Percentiles rank a stretch among this genome's conserved stretches.
Evolutionary conservation across 2,797 vertebrate genomes (phyloP).

Genomic region (Squalus acanthias): DNA sequence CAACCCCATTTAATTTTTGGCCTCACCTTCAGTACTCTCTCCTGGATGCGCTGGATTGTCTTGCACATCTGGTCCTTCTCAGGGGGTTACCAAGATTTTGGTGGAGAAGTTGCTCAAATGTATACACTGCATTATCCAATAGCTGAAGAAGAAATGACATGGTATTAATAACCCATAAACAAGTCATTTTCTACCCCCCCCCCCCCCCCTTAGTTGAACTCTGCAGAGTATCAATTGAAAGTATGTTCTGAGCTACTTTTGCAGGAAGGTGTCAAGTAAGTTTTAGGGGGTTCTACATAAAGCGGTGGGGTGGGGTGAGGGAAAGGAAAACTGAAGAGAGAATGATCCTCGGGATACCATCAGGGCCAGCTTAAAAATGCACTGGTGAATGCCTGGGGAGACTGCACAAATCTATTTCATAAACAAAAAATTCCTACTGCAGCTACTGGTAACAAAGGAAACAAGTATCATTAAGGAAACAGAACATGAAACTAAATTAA

Average conservation of each 20-base stretch:
- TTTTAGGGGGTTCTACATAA: background rate
- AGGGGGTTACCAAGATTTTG: conserved; percentile 72
- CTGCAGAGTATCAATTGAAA: too few relatives aligned
- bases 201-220: too few relatives aligned
- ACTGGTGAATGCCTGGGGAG: background rate
- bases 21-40: conserved; percentile 89
- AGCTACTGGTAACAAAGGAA: background rate
- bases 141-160: conserved; percentile 59
- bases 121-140: conserved; percentile 89
- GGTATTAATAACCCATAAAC: background rate
- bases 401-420: background rate
- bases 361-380: background rate
- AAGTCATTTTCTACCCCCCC: background rate
- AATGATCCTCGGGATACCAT: background rate
- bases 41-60: conserved; percentile 81
- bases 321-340: background rate
- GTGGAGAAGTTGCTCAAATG: conserved; percentile 87
- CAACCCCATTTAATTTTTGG: too few relatives aligned
- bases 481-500: background rate
- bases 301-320: too few relatives aligned
- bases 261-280: background rate
- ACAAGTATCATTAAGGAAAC: background rate
- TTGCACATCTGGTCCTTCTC: conserved; percentile 75
- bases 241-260: too few relatives aligned
- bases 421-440: background rate